These are phyloP conservation scores for Nixonia krombeini DNA, from an alignment of 1,140 invertebrate genomes.

Conservation along the genomic window DNA sequence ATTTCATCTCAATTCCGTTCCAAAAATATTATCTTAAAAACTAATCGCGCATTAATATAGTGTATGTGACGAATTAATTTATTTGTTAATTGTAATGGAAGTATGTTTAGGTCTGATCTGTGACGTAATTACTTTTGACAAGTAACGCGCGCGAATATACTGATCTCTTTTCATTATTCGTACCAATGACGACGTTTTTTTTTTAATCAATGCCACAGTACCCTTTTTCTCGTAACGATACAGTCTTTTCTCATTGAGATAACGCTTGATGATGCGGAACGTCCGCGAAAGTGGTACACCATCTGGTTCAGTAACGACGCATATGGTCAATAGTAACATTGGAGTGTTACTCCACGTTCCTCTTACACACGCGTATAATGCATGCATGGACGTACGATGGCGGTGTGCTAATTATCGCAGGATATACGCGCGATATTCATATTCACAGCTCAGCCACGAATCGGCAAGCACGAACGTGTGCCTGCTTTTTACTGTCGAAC, in stretches of 20 bases:
- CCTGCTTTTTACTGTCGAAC: neutral
- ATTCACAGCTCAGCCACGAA: conserved; percentile 5
- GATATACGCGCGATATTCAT: conserved; percentile 5
- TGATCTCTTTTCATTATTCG: no score
- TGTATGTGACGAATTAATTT: no score
- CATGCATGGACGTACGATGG: conserved; percentile 16
- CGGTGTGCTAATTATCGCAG: neutral
- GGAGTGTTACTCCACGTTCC: conserved; percentile 6
- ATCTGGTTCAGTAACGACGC: conserved; percentile 39
- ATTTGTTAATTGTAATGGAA: no score
- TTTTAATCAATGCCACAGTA: no score
- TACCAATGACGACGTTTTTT: no score
- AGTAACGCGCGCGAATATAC: no score
- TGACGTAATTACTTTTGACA: no score
- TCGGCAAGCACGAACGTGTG: conserved; percentile 1
- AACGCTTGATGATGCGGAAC: conserved; percentile 51
- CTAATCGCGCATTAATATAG: no score
- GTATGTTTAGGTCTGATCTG: no score
- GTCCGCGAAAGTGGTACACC: conserved; percentile 56
- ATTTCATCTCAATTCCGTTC: no score
- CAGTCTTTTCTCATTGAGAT: conserved; percentile 20
- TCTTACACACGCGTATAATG: conserved; percentile 22
- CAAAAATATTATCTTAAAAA: no score
- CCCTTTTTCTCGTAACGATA: no score
- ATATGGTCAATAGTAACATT: conserved; percentile 43